These are phyloP conservation scores for Parelbella ahira DNA, from an alignment of 2,888 invertebrate genomes.

Conservation along the genomic window DNA sequence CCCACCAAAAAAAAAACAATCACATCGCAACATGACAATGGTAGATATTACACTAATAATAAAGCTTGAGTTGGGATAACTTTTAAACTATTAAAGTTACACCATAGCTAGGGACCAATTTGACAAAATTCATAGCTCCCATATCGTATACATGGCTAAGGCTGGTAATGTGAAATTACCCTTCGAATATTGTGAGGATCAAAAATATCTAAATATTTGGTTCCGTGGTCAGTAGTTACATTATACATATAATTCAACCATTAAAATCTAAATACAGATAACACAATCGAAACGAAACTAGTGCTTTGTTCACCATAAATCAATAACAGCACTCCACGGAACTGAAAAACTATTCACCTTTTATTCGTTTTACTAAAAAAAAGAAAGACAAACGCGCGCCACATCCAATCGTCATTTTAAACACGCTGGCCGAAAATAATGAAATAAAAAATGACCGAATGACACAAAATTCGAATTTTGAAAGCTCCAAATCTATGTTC, in stretches of 20 bases:
- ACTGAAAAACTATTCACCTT: slow-evolving; percentile 12
- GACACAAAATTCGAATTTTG: slow-evolving; percentile 16
- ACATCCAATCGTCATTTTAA: slow-evolving; percentile 26
- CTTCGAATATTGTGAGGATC: slow-evolving; percentile 50
- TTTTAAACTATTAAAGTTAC: slow-evolving; percentile 51
- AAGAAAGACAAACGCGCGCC: too few species aligned
- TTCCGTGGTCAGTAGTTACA: slow-evolving; percentile 38
- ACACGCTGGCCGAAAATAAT: slow-evolving; percentile 7
- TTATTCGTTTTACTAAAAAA: slow-evolving; percentile 17
- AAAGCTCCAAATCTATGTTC: slow-evolving; percentile 26
- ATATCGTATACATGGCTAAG: slow-evolving; percentile 86
- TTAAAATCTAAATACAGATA: slow-evolving; percentile 29
- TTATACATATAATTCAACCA: slow-evolving; percentile 23
- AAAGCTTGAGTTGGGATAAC: slow-evolving; percentile 72
- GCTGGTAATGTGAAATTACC: slow-evolving; percentile 79
- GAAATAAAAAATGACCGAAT: slow-evolving; percentile 10
- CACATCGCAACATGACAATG: slow-evolving; percentile 42
- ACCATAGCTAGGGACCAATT: slow-evolving; percentile 62
- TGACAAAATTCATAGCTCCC: slow-evolving; percentile 61
- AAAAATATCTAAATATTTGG: slow-evolving; percentile 30
- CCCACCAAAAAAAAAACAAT: slow-evolving; percentile 37
- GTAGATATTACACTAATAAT: slow-evolving; percentile 62
- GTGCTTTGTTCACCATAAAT: slow-evolving; percentile 14
- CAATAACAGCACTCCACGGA: slow-evolving; percentile 25
- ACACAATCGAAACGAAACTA: slow-evolving; percentile 30